These are phyloP conservation scores for Syngnathus scovelli DNA, from an alignment of 2,113 vertebrate species.

Conservation along the genomic window DNA sequence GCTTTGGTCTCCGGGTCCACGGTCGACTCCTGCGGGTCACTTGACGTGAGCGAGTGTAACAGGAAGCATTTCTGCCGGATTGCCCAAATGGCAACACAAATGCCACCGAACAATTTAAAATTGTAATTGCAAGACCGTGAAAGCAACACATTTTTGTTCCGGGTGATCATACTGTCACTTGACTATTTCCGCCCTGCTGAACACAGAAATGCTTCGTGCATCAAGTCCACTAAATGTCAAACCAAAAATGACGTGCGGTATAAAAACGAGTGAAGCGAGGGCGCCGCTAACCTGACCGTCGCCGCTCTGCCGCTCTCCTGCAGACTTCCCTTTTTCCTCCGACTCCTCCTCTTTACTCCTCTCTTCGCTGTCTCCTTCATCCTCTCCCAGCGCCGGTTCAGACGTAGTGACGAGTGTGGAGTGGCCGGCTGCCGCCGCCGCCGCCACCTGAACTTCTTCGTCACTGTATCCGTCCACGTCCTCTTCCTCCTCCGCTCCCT, in stretches of 20 bases:
- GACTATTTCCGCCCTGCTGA: no score
- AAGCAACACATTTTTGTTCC: no score
- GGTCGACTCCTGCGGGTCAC: slow-evolving; percentile 83
- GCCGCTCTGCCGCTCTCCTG: slow-evolving; percentile 92
- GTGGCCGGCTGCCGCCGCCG: slow-evolving; percentile 74
- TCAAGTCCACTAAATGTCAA: background rate
- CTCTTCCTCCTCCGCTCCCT: slow-evolving; percentile 73
- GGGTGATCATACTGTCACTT: no score
- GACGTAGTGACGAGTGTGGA: slow-evolving; percentile 59
- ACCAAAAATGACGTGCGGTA: background rate
- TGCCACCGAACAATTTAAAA: no score
- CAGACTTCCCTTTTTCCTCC: slow-evolving; percentile 76
- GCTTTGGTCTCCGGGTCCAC: slow-evolving; percentile 86
- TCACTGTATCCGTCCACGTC: slow-evolving; percentile 81
- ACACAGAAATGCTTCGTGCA: background rate
- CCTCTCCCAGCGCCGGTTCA: slow-evolving; percentile 26
- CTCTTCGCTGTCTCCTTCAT: slow-evolving; percentile 53
- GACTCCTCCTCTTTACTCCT: slow-evolving; percentile 66
- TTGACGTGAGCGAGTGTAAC: background rate
- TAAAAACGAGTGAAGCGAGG: background rate
- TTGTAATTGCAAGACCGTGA: no score
- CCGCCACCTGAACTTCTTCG: slow-evolving; percentile 73
- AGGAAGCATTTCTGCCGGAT: no score
- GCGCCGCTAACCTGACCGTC: slow-evolving; percentile 84
- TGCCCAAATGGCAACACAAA: no score